These are phyloP conservation scores for Pedicia rivosa DNA, from an alignment of 2,888 invertebrate species.

Conservation along the genomic window DNA sequence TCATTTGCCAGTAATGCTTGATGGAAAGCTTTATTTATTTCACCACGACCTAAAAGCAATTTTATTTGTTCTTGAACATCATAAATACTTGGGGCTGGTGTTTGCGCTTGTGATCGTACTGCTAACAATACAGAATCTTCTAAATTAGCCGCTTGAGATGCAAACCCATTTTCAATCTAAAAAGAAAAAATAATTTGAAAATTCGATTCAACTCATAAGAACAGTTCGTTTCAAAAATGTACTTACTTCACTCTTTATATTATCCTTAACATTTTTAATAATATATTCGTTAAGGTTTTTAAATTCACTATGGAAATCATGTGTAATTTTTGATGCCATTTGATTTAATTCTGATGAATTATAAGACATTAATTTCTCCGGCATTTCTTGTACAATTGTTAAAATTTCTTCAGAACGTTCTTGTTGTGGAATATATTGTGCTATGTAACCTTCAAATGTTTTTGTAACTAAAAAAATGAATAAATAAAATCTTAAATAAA, in stretches of 20 bases:
- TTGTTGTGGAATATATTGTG: conserved; percentile 29
- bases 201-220: background rate
- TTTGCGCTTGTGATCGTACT: conserved; percentile 53
- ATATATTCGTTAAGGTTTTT: conserved; percentile 25
- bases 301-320: conserved; percentile 26
- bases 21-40: conserved; percentile 78
- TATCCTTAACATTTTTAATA: conserved; percentile 25
- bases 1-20: conserved; percentile 80
- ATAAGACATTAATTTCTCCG: conserved; percentile 16
- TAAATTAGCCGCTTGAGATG: conserved; percentile 40
- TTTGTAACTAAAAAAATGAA: conserved; percentile 29
- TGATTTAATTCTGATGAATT: conserved; percentile 5
- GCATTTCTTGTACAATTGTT: conserved; percentile 22
- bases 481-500: conserved; percentile 1
- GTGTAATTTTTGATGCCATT: conserved; percentile 16
- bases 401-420: conserved; percentile 25
- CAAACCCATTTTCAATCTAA: conserved; percentile 32
- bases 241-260: conserved; percentile 23
- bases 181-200: background rate
- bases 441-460: conserved; percentile 32
- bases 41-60: conserved; percentile 48
- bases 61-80: conserved; percentile 51
- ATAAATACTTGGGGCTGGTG: conserved; percentile 48
- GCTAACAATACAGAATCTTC: conserved; percentile 42
- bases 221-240: background rate